These are phyloP conservation scores for Halisarca cf. caerulea DNA, from an alignment of 37 sponge, comb jelly and placozoan species.

Conservation along the genomic window DNA sequence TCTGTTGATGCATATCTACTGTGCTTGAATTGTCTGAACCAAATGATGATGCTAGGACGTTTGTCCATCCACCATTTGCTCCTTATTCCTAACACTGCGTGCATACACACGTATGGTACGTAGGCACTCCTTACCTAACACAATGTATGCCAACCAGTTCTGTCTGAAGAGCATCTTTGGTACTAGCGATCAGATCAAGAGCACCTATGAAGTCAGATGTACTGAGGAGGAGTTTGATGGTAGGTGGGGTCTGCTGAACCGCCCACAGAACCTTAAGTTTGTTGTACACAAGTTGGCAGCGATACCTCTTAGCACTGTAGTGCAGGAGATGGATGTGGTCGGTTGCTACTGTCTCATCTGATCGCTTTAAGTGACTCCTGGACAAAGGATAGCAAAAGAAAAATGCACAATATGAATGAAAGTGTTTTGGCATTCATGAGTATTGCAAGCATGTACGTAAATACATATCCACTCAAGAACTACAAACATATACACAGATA, in stretches of 20 bases:
- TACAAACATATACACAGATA: no score
- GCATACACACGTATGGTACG: no score
- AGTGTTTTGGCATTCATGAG: background rate
- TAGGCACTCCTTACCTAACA: conserved; percentile 83
- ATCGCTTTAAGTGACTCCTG: conserved; percentile 47
- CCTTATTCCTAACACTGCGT: no score
- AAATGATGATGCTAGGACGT: no score
- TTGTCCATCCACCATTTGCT: no score
- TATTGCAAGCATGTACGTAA: background rate
- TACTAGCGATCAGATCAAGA: conserved; percentile 91
- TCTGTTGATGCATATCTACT: no score
- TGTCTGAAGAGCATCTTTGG: conserved; percentile 86
- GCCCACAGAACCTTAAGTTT: conserved; percentile 81
- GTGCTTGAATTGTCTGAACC: no score
- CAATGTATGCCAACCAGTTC: conserved; percentile 89
- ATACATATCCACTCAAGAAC: no score
- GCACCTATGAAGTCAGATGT: conserved; percentile 95
- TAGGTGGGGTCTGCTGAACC: conserved; percentile 95
- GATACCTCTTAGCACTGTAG: conserved; percentile 17
- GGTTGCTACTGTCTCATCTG: conserved; percentile 29
- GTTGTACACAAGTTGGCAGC: conserved; percentile 17
- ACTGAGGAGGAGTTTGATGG: conserved; percentile 91
- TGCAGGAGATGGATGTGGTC: conserved; percentile 39
- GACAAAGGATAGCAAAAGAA: background rate
- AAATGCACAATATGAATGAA: background rate